A percentile compares a stretch with the other conserved stretches of the same genome.
Evolutionary conservation across 2,888 invertebrate genomes (phyloP).

Genomic region (Cybosia mesomella): DNA sequence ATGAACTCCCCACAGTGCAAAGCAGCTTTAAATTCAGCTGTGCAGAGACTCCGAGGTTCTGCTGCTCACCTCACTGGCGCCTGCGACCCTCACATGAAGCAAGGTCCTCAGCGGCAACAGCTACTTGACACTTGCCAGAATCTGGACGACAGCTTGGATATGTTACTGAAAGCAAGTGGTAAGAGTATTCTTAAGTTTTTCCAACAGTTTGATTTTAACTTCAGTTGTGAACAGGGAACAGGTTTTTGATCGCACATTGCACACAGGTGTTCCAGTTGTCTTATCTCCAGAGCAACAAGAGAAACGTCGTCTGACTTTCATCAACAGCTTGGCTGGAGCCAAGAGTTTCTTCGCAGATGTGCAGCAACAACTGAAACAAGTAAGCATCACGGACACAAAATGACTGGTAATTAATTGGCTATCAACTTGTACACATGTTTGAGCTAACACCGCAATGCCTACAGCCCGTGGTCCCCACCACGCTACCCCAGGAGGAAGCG

Average conservation of each 20-base stretch:
- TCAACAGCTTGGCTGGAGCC: constrained; percentile 30
- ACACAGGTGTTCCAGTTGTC: neutral
- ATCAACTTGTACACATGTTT: neutral
- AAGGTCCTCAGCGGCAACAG: constrained; percentile 33
- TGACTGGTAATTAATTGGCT: neutral
- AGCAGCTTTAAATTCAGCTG: constrained; percentile 34
- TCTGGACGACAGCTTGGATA: constrained; percentile 31
- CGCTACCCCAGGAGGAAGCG: constrained; percentile 19
- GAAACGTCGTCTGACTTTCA: constrained; percentile 37
- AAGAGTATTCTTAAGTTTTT: neutral
- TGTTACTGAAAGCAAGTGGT: constrained; percentile 36
- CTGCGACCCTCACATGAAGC: constrained; percentile 31
- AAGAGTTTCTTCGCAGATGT: constrained; percentile 33
- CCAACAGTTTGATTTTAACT: neutral
- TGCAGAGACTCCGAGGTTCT: constrained; percentile 28
- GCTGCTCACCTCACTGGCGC: constrained; percentile 45
- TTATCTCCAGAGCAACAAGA: constrained; percentile 18
- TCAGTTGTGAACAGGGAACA: neutral
- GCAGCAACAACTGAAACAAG: constrained; percentile 38
- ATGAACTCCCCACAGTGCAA: constrained; percentile 55
- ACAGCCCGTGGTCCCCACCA: constrained; percentile 30
- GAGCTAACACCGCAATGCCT: neutral
- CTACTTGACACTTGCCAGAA: neutral
- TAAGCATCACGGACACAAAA: neutral
- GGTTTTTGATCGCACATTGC: neutral